Evolutionary conservation across 2,797 vertebrate species (phyloP), one percentile per base, ranked within the genome.

Genomic region (Loriculus beryllinus): DNA sequence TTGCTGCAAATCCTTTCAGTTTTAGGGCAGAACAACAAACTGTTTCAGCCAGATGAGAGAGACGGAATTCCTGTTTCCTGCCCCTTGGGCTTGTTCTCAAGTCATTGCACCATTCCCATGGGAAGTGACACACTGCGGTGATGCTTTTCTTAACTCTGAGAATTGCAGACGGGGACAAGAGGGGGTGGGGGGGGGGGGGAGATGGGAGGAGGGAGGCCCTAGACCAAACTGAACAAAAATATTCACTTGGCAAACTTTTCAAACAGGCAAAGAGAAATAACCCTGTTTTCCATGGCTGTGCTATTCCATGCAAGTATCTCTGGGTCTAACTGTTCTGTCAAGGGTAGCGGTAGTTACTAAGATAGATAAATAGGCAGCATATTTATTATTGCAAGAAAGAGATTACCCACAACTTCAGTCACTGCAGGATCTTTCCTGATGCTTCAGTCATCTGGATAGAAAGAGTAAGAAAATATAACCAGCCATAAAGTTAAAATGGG

Each of bases 241-340:
- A 80, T 26, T 26, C 42, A 7, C 86, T 95, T 94, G 88, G 96
- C 96, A 95, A 95, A 95, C 95, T 95, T 96, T 96, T 93, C 88
- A 86, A 86, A 80, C 5, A 64, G 29, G 35, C 81, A 29, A 82
- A 69, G 75, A 93, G 60, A 93, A 95, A 96, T 95, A 95, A 92
- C 79, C 86, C 83, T 78, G 45, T 91, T 93, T 96, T 96, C 84
- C 40, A 20, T 82, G 83, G 59, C 75, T 91, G 43, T 91, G 85
- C 80, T 72, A 14, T 88, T 93, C 62, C 75, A 31, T 94, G 86
- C 68, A 3, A 52, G 51, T 70, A 62, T 91, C 70, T 82, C 37
- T 82, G 88, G 63, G 33, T 81, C 9, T 62, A 74, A 39, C 59
- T 78, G 51, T 74, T 94, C 72, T 70, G 56, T 84, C 82, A 88